A percentile compares a stretch with the other conserved stretches of the same genome.
These are phyloP conservation scores for Tigriopus japonicus DNA, from an alignment of 1,140 invertebrate genomes.

Conservation along the genomic window DNA sequence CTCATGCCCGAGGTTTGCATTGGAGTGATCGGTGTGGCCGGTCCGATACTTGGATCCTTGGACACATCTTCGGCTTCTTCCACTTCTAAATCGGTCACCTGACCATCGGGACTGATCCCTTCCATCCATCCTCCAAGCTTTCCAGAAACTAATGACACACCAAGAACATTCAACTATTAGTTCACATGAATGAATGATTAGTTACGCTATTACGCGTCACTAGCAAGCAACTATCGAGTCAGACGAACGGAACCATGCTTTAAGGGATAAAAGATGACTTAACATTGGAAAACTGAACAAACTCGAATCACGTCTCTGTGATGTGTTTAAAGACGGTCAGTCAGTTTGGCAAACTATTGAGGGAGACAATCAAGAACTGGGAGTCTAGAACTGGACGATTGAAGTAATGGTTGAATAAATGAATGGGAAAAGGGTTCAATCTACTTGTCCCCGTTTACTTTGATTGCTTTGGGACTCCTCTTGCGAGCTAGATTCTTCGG, in stretches of 20 bases:
- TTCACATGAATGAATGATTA: no score
- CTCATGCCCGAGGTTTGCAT: conserved; percentile 33
- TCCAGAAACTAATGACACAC: no score
- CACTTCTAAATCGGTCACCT: neutral
- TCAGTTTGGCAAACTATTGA: neutral
- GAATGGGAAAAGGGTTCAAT: neutral
- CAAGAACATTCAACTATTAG: no score
- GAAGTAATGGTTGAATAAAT: neutral
- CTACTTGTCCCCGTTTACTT: neutral
- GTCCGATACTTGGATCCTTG: conserved; percentile 27
- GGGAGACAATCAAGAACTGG: neutral
- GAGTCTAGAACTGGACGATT: neutral
- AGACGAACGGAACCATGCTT: no score
- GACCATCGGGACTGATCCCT: neutral
- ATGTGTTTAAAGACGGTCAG: no score
- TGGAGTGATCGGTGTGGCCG: conserved; percentile 22
- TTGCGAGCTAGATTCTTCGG: neutral
- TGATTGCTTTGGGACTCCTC: neutral
- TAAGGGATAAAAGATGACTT: no score
- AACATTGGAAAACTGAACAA: no score
- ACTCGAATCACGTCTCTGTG: no score
- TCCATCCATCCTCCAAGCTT: no score
- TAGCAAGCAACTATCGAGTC: no score
- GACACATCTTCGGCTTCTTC: conserved; percentile 5
- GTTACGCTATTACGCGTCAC: no score